These are phyloP conservation scores for Rhyacophila brunnea DNA, from an alignment of 1,140 invertebrate genomes.

Conservation along the genomic window DNA sequence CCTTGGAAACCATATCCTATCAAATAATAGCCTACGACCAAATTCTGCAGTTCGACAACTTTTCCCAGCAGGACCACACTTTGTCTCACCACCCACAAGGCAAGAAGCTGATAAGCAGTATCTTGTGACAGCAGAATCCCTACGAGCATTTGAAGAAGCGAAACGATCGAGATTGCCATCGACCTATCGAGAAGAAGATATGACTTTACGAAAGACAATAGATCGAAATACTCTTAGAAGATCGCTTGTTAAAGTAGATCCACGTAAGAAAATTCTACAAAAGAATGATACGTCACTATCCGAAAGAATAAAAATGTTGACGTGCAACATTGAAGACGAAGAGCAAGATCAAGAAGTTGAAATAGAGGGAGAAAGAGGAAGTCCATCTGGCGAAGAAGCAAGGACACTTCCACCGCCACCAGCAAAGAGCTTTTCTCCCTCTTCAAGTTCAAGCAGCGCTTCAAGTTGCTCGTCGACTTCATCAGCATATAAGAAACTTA, in stretches of 20 bases:
- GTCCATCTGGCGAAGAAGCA: constrained; percentile 27
- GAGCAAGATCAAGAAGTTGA: constrained; percentile 30
- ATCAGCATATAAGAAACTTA: constrained; percentile 68
- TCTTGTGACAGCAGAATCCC: constrained; percentile 62
- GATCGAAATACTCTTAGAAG: constrained; percentile 71
- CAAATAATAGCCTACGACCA: constrained; percentile 61
- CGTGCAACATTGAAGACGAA: constrained; percentile 71
- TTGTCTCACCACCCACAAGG: constrained; percentile 57
- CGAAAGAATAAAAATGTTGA: constrained; percentile 76
- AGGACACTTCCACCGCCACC: constrained; percentile 43
- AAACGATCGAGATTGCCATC: constrained; percentile 58
- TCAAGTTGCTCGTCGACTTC: constrained; percentile 46
- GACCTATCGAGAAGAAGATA: constrained; percentile 49
- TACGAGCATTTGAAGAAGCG: constrained; percentile 64
- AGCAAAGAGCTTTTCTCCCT: constrained; percentile 57
- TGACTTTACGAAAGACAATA: constrained; percentile 63
- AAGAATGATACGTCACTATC: constrained; percentile 68
- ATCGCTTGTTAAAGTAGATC: constrained; percentile 66
- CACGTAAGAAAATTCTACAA: constrained; percentile 50
- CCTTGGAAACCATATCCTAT: constrained; percentile 58
- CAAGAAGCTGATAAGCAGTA: constrained; percentile 52
- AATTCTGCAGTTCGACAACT: constrained; percentile 74
- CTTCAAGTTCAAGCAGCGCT: constrained; percentile 48
- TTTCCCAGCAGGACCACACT: constrained; percentile 60
- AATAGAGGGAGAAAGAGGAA: constrained; percentile 36